A percentile compares a stretch with the other conserved stretches of the same genome.
Evolutionary conservation across 2,888 invertebrate genomes (phyloP).

Genomic region (Campopleginae sp.): DNA sequence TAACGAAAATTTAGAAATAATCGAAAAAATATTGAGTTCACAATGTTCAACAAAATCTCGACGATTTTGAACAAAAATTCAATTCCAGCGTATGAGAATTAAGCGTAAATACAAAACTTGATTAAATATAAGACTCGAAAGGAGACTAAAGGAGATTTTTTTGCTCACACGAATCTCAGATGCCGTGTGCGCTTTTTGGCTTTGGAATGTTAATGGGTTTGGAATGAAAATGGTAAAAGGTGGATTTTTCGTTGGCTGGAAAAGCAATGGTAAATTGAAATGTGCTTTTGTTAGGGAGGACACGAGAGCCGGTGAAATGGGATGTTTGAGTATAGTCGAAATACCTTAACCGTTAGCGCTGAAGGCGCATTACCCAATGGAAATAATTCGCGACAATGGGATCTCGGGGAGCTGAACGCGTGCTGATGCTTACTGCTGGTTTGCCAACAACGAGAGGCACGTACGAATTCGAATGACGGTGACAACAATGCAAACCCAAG

Average conservation of each 20-base stretch:
- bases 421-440: conserved; percentile 52
- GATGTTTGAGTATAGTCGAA: conserved; percentile 10
- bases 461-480: conserved; percentile 72
- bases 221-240: background rate
- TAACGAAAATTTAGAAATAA: too few species aligned
- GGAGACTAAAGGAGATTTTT: background rate
- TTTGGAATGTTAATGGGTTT: background rate
- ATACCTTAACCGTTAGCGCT: conserved; percentile 47
- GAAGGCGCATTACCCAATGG: conserved; percentile 61
- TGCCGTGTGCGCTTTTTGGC: too few species aligned
- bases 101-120: background rate
- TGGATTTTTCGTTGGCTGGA: background rate
- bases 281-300: conserved; percentile 1
- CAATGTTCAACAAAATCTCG: too few species aligned
- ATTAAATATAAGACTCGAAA: background rate
- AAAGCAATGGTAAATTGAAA: background rate
- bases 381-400: conserved; percentile 73
- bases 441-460: conserved; percentile 54
- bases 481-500: conserved; percentile 74
- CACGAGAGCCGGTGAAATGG: conserved; percentile 56
- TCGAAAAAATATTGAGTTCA: too few species aligned
- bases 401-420: conserved; percentile 50
- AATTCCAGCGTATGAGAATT: too few species aligned
- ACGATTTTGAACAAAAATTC: too few species aligned
- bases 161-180: background rate